Percentiles rank a stretch among this genome's conserved stretches.
These are phyloP conservation scores for Fragum sueziense DNA, from an alignment of 2,888 invertebrate species.

Conservation along the genomic window DNA sequence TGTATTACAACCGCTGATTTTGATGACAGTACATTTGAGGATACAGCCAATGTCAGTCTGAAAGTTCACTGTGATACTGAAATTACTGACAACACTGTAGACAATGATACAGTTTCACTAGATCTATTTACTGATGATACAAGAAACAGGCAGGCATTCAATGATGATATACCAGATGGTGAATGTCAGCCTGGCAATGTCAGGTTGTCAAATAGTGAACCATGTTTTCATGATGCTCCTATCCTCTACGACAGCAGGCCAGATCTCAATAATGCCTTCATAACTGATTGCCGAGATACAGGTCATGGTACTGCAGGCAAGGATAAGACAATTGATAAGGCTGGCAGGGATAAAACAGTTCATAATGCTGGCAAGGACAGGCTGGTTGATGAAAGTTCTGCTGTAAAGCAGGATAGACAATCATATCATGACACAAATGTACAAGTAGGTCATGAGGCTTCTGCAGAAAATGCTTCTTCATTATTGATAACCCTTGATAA, in stretches of 20 bases:
- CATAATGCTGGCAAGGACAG: too few species aligned
- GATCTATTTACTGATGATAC: background rate
- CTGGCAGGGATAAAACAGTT: too few species aligned
- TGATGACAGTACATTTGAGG: conserved; percentile 8
- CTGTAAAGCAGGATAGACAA: too few species aligned
- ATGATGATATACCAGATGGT: background rate
- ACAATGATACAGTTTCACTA: background rate
- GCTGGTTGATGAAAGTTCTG: too few species aligned
- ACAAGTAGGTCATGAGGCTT: background rate
- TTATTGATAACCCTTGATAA: conserved; percentile 13
- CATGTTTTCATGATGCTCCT: background rate
- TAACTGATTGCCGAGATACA: background rate
- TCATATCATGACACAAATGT: background rate
- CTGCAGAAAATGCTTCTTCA: background rate
- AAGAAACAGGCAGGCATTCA: background rate
- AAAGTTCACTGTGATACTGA: conserved; percentile 12
- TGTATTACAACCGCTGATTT: background rate
- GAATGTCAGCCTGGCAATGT: background rate
- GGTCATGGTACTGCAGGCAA: background rate
- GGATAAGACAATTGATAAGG: too few species aligned
- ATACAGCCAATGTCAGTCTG: background rate
- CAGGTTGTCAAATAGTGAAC: conserved; percentile 9
- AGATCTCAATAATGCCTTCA: conserved; percentile 50
- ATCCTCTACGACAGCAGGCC: conserved; percentile 42
- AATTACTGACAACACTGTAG: background rate